Conservation (phyloP, 2,113 vertebrate genomes). For the Podilymbus podiceps region DNA sequence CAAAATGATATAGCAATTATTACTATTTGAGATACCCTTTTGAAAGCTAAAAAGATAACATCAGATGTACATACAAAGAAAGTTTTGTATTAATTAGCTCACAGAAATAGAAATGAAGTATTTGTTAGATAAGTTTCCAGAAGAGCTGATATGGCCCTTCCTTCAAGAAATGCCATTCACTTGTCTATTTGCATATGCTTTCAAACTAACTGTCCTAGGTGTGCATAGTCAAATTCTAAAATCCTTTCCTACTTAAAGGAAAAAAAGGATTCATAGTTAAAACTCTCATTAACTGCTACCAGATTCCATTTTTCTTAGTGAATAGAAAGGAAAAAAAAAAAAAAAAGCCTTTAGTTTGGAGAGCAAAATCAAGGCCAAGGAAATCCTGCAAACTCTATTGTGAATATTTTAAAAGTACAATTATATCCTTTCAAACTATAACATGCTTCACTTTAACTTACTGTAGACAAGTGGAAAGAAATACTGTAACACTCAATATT, state of each 20-base stretch:
- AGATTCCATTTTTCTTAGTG: background rate
- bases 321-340: background rate
- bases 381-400: background rate
- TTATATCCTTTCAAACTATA: background rate
- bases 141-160: background rate
- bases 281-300: background rate
- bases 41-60: background rate
- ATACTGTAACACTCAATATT: background rate
- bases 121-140: background rate
- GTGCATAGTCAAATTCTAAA: background rate
- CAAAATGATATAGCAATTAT: background rate
- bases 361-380: background rate
- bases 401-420: background rate
- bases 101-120: background rate
- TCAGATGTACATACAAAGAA: background rate
- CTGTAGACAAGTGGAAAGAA: background rate
- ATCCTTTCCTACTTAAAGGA: background rate
- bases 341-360: background rate
- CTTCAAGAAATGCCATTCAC: background rate
- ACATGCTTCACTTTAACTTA: background rate
- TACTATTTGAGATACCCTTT: background rate
- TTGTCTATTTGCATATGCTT: background rate
- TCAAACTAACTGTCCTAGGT: background rate
- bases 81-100: background rate
- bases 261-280: background rate